Evolutionary conservation across 2,888 invertebrate species (phyloP).

Genomic region (Thymelicus sylvestris): DNA sequence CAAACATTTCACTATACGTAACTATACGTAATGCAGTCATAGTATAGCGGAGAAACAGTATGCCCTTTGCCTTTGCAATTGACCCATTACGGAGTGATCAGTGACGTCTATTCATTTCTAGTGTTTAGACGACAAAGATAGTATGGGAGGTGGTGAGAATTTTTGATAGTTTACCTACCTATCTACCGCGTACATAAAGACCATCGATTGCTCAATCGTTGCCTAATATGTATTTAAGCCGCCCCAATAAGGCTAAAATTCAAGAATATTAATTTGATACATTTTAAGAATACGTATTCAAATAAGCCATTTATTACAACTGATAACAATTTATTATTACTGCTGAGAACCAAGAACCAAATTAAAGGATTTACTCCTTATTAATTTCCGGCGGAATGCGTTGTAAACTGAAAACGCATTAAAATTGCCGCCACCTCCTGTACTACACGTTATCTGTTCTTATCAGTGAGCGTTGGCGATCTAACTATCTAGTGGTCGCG

Average conservation of each 20-base stretch:
- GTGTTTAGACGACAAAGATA: constrained; percentile 44
- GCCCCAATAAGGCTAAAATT: too few species aligned
- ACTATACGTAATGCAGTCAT: constrained; percentile 15
- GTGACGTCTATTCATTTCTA: constrained; percentile 51
- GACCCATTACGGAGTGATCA: constrained; percentile 25
- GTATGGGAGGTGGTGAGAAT: constrained; percentile 14
- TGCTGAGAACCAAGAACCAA: too few species aligned
- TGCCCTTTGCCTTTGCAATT: constrained; percentile 30
- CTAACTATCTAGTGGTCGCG: constrained; percentile 73
- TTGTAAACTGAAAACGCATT: background rate
- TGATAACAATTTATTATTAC: too few species aligned
- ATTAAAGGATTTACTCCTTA: too few species aligned
- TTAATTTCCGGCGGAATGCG: too few species aligned
- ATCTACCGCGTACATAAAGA: too few species aligned
- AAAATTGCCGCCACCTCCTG: background rate
- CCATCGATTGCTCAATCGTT: too few species aligned
- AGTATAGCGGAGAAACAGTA: constrained; percentile 10
- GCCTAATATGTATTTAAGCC: too few species aligned
- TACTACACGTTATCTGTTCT: constrained; percentile 61
- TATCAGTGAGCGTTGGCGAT: constrained; percentile 74
- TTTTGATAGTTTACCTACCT: background rate
- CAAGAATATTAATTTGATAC: too few species aligned
- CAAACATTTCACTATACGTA: constrained; percentile 1
- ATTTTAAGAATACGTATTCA: too few species aligned
- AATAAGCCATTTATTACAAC: too few species aligned